Evolutionary conservation across 2,797 vertebrate genomes (phyloP).

Genomic region (Melanotaenia boesemani): DNA sequence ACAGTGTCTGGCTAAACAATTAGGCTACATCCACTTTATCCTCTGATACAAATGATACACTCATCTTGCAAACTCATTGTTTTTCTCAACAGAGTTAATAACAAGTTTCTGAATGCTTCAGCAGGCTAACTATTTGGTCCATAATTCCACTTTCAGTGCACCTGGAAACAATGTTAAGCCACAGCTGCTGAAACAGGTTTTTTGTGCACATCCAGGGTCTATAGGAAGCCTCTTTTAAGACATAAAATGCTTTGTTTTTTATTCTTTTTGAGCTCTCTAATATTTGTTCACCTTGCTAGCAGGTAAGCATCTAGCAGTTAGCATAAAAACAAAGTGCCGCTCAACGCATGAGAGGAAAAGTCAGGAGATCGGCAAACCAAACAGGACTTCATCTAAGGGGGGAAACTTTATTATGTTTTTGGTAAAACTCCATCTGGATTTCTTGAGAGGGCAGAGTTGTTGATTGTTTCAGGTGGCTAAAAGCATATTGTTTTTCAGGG

Average conservation of each 20-base stretch:
- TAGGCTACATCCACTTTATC: background rate
- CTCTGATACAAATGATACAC: background rate
- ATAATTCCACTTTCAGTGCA: background rate
- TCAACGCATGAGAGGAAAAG: background rate
- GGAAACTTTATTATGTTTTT: background rate
- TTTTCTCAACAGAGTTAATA: background rate
- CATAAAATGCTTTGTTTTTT: background rate
- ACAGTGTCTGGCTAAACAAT: background rate
- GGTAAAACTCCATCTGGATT: background rate
- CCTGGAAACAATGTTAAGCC: background rate
- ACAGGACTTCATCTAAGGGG: background rate
- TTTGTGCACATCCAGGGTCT: background rate
- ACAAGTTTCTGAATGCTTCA: background rate
- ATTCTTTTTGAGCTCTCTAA: background rate
- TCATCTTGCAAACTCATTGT: background rate
- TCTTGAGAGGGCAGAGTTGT: background rate
- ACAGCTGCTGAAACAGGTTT: background rate
- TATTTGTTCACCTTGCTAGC: background rate
- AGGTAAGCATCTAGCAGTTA: background rate
- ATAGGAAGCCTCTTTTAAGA: background rate
- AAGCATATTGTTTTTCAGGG: background rate
- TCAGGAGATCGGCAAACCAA: background rate
- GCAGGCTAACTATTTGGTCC: background rate
- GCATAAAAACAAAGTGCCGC: background rate
- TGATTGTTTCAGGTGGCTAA: background rate